Percentiles rank a stretch among this genome's conserved stretches.
Evolutionary conservation across 1,140 invertebrate genomes (phyloP).

Genomic region (Argopecten irradians): DNA sequence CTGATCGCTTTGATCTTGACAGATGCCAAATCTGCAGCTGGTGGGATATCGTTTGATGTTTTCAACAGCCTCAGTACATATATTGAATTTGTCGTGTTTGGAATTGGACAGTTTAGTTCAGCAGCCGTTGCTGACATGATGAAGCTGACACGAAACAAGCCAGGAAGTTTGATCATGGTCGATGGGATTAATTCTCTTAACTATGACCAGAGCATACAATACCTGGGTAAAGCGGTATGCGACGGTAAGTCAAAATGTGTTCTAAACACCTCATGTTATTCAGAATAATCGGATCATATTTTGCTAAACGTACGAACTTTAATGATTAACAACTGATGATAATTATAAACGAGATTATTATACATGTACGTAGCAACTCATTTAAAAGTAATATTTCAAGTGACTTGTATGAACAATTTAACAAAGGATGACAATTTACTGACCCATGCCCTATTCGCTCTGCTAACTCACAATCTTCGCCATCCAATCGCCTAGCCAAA

Average conservation of each 20-base stretch:
- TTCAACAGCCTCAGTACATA: neutral
- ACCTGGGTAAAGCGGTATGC: neutral
- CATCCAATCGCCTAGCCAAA: no score
- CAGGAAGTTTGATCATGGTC: neutral
- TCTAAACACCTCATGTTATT: no score
- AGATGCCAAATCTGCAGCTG: neutral
- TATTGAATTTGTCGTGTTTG: constrained; percentile 5
- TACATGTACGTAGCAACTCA: no score
- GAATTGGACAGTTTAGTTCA: neutral
- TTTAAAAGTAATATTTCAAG: no score
- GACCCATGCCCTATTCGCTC: no score
- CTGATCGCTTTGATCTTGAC: neutral
- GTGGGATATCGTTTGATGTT: neutral
- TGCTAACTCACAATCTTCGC: no score
- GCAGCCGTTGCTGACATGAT: neutral
- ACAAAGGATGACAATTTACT: no score
- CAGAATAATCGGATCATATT: no score
- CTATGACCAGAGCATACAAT: neutral
- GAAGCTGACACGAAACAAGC: neutral
- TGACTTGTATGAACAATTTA: no score
- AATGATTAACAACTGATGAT: no score
- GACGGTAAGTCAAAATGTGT: neutral
- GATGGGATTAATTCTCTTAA: neutral
- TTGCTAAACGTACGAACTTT: no score
- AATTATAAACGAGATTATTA: no score